Percentiles rank a stretch among this genome's conserved stretches.
phyloP scores from a whole-genome alignment of 2,797 vertebrate species.

The Simalia tracyae region DNA sequence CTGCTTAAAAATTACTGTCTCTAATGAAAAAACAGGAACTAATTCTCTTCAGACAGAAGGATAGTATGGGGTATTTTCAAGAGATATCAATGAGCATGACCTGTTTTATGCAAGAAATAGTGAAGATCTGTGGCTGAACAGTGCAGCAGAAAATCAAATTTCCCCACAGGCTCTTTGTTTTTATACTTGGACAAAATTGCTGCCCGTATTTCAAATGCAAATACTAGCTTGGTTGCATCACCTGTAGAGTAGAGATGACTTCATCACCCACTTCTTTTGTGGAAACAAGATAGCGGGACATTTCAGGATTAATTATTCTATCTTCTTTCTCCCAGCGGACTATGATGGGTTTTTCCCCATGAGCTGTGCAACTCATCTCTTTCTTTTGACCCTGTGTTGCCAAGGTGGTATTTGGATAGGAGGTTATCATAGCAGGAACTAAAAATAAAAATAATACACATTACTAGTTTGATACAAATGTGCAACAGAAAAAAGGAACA shows the following conservation, averaged over 20 bases:
- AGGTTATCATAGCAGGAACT: conserved; percentile 99
- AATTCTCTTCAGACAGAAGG: background rate
- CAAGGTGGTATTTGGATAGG: conserved; percentile 96
- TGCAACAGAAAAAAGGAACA: background rate
- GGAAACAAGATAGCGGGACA: conserved; percentile 93
- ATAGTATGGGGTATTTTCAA: background rate
- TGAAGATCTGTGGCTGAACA: background rate
- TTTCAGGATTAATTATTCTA: conserved; percentile 96
- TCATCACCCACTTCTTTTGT: conserved; percentile 94
- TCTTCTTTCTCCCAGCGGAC: conserved; percentile 99
- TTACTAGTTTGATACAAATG: conserved; percentile 7
- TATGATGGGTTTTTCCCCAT: conserved; percentile 97
- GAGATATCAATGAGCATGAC: background rate
- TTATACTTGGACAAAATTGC: background rate
- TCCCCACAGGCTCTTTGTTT: background rate
- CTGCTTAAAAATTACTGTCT: background rate
- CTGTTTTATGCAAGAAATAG: background rate
- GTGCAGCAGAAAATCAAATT: background rate
- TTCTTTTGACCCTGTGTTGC: conserved; percentile 97
- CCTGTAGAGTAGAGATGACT: conserved; percentile 94
- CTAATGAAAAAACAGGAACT: background rate
- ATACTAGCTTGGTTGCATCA: conserved; percentile 58
- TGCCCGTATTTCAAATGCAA: background rate
- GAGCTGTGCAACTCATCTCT: conserved; percentile 94
- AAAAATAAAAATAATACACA: conserved; percentile 45